Evolutionary conservation across 2,888 invertebrate species (phyloP).

Genomic region (Dascillus cervinus): DNA sequence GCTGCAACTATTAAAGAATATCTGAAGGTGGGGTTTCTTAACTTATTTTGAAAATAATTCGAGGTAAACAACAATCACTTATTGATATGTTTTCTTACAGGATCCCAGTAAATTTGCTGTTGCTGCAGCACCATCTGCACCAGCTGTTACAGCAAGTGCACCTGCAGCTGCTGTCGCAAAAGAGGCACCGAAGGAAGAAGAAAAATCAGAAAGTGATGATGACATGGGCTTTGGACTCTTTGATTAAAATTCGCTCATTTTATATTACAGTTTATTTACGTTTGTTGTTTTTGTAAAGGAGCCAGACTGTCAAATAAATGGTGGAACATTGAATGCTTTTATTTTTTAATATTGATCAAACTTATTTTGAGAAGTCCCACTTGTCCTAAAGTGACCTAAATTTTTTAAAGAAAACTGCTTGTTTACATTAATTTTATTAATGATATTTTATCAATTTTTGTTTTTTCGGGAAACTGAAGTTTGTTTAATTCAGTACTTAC

Average conservation of each 20-base stretch:
- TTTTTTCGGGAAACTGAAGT: not conserved
- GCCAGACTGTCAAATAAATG: constrained; percentile 15
- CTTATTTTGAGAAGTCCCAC: no score
- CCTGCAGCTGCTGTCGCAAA: constrained; percentile 56
- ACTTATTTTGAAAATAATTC: no score
- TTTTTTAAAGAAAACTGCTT: no score
- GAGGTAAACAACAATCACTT: no score
- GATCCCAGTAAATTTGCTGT: constrained; percentile 94
- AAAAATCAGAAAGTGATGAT: constrained; percentile 78
- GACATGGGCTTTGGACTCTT: constrained; percentile 98
- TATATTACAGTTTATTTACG: constrained; percentile 1
- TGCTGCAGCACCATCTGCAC: constrained; percentile 51
- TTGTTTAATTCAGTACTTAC: no score
- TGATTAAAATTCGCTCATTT: constrained; percentile 51
- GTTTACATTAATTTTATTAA: constrained; percentile 1
- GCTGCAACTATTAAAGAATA: constrained; percentile 88
- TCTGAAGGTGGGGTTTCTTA: constrained; percentile 61
- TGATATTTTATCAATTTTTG: constrained; percentile 1
- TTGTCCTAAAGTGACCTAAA: no score
- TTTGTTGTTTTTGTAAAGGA: constrained; percentile 12
- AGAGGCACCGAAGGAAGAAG: constrained; percentile 67
- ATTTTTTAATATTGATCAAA: constrained; percentile 4
- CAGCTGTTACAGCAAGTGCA: constrained; percentile 52
- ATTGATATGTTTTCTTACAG: constrained; percentile 42
- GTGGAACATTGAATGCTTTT: not conserved